Conservation (phyloP, 2,797 vertebrate species). For the Chiroxiphia lanceolata region DNA sequence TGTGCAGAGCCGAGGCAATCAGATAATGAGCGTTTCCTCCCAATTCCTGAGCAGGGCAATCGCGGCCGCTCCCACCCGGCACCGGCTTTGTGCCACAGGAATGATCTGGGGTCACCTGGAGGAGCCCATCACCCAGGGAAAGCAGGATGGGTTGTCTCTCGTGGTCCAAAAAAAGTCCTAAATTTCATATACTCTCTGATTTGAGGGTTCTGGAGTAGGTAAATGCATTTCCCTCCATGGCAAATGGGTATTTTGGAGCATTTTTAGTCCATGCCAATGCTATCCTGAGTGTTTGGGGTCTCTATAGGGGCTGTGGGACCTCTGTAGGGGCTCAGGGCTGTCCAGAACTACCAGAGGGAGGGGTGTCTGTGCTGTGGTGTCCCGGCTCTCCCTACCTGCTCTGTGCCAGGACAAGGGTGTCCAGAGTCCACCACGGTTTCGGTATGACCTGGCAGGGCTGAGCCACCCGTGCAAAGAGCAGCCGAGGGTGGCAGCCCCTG, state of each 20-base stretch:
- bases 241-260: fast-evolving
- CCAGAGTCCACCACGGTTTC: not conserved
- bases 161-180: not conserved
- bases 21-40: not conserved
- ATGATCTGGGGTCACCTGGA: not conserved
- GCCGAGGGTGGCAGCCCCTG: not conserved
- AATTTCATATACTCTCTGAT: not conserved
- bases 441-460: not conserved
- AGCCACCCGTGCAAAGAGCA: not conserved
- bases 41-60: not conserved
- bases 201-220: not conserved
- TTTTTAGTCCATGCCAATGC: not conserved
- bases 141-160: not conserved
- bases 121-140: not conserved
- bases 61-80: not conserved
- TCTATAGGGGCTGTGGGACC: fast-evolving
- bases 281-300: not conserved
- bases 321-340: not conserved
- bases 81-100: not conserved
- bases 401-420: fast-evolving
- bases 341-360: not conserved
- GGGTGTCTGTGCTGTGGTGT: fast-evolving
- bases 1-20: not conserved
- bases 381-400: not conserved
- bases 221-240: fast-evolving